Evolutionary conservation across 2,113 vertebrate genomes (phyloP).

Genomic region (Chascanopsetta lugubris): DNA sequence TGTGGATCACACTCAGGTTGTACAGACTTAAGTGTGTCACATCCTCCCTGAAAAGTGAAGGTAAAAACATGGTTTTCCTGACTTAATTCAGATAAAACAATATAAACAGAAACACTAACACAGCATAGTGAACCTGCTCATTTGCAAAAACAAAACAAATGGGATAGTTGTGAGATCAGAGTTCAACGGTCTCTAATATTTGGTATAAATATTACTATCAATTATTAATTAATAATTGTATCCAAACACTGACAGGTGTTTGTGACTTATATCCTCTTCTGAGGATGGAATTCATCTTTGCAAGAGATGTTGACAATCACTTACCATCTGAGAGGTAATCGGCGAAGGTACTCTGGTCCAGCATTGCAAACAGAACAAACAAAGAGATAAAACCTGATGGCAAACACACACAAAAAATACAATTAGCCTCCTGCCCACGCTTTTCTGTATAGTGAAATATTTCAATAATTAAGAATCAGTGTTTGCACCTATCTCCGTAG

Average conservation of each 20-base stretch:
- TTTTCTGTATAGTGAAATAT: not conserved
- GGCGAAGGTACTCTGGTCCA: slow-evolving; percentile 98
- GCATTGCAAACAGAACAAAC: slow-evolving; percentile 98
- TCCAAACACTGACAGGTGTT: too few relatives aligned
- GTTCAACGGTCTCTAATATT: not conserved
- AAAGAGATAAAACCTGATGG: slow-evolving; percentile 95
- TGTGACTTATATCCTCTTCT: not conserved
- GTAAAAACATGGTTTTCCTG: not conserved
- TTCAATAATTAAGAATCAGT: not conserved
- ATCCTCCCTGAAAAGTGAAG: slow-evolving; percentile 86
- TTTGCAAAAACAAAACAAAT: not conserved
- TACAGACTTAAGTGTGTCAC: slow-evolving; percentile 97
- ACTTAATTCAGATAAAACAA: too few relatives aligned
- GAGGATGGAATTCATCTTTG: too few relatives aligned
- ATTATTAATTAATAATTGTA: too few relatives aligned
- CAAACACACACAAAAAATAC: slow-evolving; percentile 31
- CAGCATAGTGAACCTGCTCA: too few relatives aligned
- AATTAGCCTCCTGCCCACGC: not conserved
- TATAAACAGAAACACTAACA: too few relatives aligned
- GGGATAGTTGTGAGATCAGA: not conserved
- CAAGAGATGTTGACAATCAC: slow-evolving; percentile 37
- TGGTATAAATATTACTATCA: too few relatives aligned
- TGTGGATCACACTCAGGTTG: slow-evolving; percentile 98
- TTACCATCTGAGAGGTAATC: slow-evolving; percentile 96
- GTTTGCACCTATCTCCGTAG: slow-evolving; percentile 88